Evolutionary conservation across 2,113 vertebrate genomes (phyloP), one percentile per base, ranked within the genome.

Genomic region (Bolborhynchus lineola): DNA sequence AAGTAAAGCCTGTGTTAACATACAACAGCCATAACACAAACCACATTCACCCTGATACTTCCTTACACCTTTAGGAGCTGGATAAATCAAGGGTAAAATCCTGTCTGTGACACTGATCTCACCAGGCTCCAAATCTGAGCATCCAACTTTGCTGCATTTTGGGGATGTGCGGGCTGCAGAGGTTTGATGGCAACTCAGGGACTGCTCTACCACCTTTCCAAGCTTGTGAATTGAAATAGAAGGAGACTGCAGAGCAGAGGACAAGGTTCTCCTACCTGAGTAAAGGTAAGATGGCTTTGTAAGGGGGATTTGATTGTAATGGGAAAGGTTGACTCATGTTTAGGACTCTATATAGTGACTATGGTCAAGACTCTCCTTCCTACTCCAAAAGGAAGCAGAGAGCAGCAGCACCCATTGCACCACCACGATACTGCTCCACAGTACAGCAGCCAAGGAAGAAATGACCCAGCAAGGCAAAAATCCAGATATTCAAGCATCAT

Each of bases 21-120:
- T 29, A 11, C 1, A 5, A 52, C 0, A 10, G 33, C 31, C 8
- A 2, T 1, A 77, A 42, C 53, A 12, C 21, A 7, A 10, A 11
- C 33, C 21, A 33, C 1, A 2, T 16, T 69, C 72, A 23, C 46
- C 41, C 20, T 2, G 3, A 44, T 1, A 5, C 57, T 14, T 65
- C 35, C 76, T 37, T 29, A 62, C 13, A 19, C 1, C 0, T 31
- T 39, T 44, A 42, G 44, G 31, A 71, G 3, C 28, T 0, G 0
- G 53, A 46, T 6, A 81, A 71, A 65, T 3, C 47, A 25, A 33
- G 63, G 39, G 47, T 9, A 49, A 86, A 75, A 82, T 69, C 37
- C 59, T 31, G 5, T 2, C 42, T 1, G 2, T 6, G n/a, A 13
- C 1, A 6, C 2, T 19, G 49, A 53, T 26, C 47, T n/a, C 82